phyloP scores from a whole-genome alignment of 1,140 invertebrate species.

The Bombus turneri region DNA sequence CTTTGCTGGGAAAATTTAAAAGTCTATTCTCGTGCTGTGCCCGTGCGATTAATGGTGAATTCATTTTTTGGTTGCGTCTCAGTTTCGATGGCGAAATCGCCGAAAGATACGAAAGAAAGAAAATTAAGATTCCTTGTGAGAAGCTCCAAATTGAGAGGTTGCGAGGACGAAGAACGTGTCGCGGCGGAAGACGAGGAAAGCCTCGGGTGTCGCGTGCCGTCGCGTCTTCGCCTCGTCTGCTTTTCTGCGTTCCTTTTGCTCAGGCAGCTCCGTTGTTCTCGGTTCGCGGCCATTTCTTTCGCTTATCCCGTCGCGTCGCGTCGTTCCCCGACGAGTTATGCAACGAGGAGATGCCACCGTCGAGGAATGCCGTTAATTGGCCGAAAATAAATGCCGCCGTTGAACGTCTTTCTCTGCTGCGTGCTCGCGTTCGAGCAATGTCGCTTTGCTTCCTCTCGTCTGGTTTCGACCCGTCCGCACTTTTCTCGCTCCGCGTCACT shows the following conservation, averaged over 20 bases:
- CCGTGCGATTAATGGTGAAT: too few species aligned
- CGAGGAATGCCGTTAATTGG: slow-evolving; percentile 78
- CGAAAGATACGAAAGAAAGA: not conserved
- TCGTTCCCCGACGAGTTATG: slow-evolving; percentile 73
- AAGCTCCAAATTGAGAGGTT: not conserved
- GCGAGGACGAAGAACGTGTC: not conserved
- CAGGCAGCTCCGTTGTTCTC: not conserved
- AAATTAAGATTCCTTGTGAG: not conserved
- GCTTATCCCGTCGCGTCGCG: slow-evolving; percentile 27
- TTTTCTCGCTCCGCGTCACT: not conserved
- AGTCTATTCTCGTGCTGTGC: too few species aligned
- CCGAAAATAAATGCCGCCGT: slow-evolving; percentile 77
- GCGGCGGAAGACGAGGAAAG: not conserved
- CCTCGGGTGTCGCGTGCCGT: slow-evolving; percentile 62
- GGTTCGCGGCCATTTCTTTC: slow-evolving; percentile 4
- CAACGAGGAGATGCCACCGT: slow-evolving; percentile 74
- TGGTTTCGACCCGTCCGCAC: not conserved
- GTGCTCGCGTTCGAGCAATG: not conserved
- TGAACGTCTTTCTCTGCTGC: slow-evolving; percentile 48
- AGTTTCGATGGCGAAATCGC: not conserved
- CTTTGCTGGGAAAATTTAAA: too few species aligned
- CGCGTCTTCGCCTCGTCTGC: slow-evolving; percentile 31
- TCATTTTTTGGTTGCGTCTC: too few species aligned
- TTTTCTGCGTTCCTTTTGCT: not conserved
- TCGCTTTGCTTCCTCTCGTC: not conserved